These are phyloP conservation scores for Heterotis niloticus DNA, from an alignment of 2,113 vertebrate genomes.

Conservation along the genomic window DNA sequence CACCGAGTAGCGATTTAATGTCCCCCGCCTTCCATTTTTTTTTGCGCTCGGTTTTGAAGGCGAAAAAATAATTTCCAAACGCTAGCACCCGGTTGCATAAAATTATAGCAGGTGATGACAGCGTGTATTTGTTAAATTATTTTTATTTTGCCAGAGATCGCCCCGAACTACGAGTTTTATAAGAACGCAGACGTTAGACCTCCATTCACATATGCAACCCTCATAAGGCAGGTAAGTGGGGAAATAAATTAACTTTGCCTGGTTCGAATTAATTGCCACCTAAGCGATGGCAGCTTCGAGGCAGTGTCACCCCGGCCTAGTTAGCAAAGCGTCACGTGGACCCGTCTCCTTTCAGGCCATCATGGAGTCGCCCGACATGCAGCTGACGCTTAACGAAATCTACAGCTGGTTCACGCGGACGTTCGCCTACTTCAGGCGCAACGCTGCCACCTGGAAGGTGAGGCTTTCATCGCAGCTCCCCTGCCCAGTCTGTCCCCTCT, in stretches of 20 bases:
- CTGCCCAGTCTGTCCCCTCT: conserved; percentile 69
- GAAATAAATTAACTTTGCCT: conserved; percentile 64
- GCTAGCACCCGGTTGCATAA: conserved; percentile 28
- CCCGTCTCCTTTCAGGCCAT: conserved; percentile 88
- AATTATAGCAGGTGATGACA: conserved; percentile 45
- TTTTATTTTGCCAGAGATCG: conserved; percentile 74
- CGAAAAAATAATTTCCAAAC: conserved; percentile 9
- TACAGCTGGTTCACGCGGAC: conserved; percentile 97
- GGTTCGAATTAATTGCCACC: conserved; percentile 67
- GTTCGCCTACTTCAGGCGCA: conserved; percentile 93
- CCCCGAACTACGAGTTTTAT: conserved; percentile 88
- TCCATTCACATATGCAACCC: conserved; percentile 94
- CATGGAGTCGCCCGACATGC: conserved; percentile 86
- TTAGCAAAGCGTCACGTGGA: conserved; percentile 70
- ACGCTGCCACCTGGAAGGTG: conserved; percentile 97
- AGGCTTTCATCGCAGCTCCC: conserved; percentile 72
- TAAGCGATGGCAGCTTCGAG: conserved; percentile 64
- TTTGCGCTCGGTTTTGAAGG: conserved; percentile 9
- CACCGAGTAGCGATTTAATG: conserved; percentile 5
- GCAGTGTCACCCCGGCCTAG: conserved; percentile 57
- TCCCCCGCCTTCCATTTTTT: background rate
- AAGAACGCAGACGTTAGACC: conserved; percentile 92
- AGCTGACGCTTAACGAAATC: conserved; percentile 96
- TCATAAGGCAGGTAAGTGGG: conserved; percentile 90
- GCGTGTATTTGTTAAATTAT: conserved; percentile 25